Percentiles rank a stretch among this genome's conserved stretches.
Evolutionary conservation across 2,113 vertebrate species (phyloP).

Genomic region (Chaetodon trifascialis): DNA sequence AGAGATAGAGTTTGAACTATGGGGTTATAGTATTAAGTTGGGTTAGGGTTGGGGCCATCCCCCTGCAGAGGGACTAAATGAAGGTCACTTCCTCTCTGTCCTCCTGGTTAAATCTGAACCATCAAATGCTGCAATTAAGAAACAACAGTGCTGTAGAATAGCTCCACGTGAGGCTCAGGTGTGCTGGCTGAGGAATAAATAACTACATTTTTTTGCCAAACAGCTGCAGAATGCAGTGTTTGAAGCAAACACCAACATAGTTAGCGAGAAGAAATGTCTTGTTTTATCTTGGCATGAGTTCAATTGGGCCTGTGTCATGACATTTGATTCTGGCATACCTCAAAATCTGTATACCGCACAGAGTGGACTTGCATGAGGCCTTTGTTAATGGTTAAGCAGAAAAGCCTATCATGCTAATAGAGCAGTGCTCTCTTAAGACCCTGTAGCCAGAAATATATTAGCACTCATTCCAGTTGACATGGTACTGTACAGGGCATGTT

Average conservation of each 20-base stretch:
- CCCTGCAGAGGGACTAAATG: neutral
- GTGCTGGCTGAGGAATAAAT: neutral
- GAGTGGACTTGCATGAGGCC: neutral
- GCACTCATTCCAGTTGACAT: constrained; percentile 15
- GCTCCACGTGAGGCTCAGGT: constrained; percentile 3
- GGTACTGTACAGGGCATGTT: neutral
- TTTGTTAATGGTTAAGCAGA: constrained; percentile 23
- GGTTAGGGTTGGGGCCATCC: no score
- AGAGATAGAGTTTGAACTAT: no score
- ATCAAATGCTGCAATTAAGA: neutral
- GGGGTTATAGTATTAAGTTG: no score
- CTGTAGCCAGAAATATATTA: neutral
- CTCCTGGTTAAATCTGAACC: neutral
- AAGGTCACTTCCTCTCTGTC: neutral
- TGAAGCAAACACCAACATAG: neutral
- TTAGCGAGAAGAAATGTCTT: neutral
- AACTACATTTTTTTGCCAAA: neutral
- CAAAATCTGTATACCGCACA: neutral
- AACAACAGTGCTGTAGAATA: neutral
- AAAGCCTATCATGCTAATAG: neutral
- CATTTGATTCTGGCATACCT: neutral
- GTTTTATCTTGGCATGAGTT: neutral
- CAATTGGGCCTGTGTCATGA: neutral
- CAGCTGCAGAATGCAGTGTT: neutral
- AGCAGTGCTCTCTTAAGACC: constrained; percentile 17